Evolutionary conservation across 1,140 invertebrate species (phyloP).

Genomic region (Platyura marginata): DNA sequence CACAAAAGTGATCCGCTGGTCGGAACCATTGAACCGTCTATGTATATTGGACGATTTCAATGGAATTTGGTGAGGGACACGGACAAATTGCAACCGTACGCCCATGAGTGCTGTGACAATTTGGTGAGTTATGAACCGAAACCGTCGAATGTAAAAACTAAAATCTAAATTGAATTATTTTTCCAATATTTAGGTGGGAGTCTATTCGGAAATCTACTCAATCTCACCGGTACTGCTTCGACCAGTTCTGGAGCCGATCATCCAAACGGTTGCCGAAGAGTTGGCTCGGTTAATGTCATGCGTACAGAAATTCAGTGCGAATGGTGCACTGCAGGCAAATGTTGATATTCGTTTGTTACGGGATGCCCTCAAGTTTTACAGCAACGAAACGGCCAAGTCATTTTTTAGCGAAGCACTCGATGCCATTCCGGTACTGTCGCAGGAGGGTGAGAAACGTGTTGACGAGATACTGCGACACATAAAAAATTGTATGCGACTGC

Average conservation of each 20-base stretch:
- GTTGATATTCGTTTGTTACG: conserved; percentile 19
- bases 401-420: conserved; percentile 23
- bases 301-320: conserved; percentile 24
- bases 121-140: conserved; percentile 27
- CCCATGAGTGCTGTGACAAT: conserved; percentile 83
- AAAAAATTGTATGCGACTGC: conserved; percentile 23
- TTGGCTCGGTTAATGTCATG: conserved; percentile 69
- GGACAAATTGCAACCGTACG: conserved; percentile 67
- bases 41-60: conserved; percentile 79
- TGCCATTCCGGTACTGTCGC: conserved; percentile 17
- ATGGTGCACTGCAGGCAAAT: conserved; percentile 20
- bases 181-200: conserved; percentile 50
- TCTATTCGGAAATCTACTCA: conserved; percentile 69
- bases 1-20: conserved; percentile 83
- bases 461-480: conserved; percentile 21
- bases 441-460: conserved; percentile 17
- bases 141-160: too few relatives aligned
- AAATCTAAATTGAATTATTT: too few relatives aligned
- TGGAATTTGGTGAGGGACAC: conserved; percentile 61
- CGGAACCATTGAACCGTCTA: conserved; percentile 84
- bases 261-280: conserved; percentile 83
- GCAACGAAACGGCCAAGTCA: conserved; percentile 22
- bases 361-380: conserved; percentile 17
- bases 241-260: conserved; percentile 63
- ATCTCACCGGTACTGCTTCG: conserved; percentile 60